Evolutionary conservation across 1,140 invertebrate genomes (phyloP).

Genomic region (Pissodes strobi): DNA sequence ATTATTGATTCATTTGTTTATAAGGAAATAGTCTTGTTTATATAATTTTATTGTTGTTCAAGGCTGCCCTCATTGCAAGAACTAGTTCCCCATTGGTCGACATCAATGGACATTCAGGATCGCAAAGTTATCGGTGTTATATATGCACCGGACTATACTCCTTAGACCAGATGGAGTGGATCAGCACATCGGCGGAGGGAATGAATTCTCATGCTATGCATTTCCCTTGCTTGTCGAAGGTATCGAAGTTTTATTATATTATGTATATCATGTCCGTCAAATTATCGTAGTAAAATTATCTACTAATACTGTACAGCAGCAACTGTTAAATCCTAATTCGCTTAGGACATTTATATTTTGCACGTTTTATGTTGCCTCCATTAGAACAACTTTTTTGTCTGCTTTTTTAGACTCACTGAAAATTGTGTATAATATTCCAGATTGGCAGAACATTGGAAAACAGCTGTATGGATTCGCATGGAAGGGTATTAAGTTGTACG

Average conservation of each 20-base stretch:
- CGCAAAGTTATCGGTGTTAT: conserved; percentile 65
- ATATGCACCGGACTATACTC: conserved; percentile 74
- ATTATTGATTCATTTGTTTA: too few species aligned
- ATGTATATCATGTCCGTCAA: too few species aligned
- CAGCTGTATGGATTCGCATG: conserved; percentile 66
- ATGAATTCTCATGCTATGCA: conserved; percentile 90
- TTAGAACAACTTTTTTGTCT: too few species aligned
- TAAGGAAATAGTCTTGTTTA: too few species aligned
- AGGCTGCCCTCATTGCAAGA: conserved; percentile 46
- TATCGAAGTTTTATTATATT: too few species aligned
- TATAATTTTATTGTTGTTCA: background rate
- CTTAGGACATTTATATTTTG: too few species aligned
- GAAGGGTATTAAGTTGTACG: conserved; percentile 80
- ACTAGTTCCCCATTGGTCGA: conserved; percentile 50
- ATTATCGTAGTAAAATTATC: too few species aligned
- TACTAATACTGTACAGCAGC: too few species aligned
- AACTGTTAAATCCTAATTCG: too few species aligned
- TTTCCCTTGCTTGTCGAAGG: conserved; percentile 83
- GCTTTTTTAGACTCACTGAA: too few species aligned
- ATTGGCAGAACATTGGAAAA: conserved; percentile 61
- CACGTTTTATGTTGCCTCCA: too few species aligned
- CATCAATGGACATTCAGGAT: conserved; percentile 56
- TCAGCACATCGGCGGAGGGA: conserved; percentile 78
- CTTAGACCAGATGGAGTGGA: conserved; percentile 78
- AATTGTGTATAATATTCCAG: background rate